Conservation (phyloP, 2,888 invertebrate genomes). For the Notocelia uddmanniana region DNA sequence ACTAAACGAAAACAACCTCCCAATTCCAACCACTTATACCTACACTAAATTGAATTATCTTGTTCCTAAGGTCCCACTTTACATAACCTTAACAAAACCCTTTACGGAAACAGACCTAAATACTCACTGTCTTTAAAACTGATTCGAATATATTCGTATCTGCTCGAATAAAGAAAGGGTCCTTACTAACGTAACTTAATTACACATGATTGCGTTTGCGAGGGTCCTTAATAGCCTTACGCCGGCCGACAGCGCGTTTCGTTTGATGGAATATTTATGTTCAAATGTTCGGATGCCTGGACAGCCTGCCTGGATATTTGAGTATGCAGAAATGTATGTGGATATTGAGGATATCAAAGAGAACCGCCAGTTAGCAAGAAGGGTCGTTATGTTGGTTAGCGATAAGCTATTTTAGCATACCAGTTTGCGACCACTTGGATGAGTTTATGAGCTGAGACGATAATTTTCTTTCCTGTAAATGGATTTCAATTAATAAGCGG, state of each 20-base stretch:
- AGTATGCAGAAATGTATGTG: not conserved
- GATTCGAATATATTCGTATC: constrained; percentile 30
- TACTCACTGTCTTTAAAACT: constrained; percentile 31
- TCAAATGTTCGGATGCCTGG: constrained; percentile 7
- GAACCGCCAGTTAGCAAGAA: not conserved
- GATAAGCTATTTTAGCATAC: too few species aligned
- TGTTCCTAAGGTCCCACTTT: constrained; percentile 4
- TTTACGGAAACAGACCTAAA: constrained; percentile 12
- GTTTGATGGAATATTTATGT: constrained; percentile 38
- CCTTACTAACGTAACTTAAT: constrained; percentile 42
- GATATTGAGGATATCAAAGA: not conserved
- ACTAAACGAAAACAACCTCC: not conserved
- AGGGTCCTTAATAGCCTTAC: constrained; percentile 31
- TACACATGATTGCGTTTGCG: constrained; percentile 44
- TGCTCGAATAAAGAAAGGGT: constrained; percentile 35
- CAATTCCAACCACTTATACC: not conserved
- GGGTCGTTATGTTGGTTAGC: too few species aligned
- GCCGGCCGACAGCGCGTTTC: constrained; percentile 7
- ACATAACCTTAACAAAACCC: constrained; percentile 8
- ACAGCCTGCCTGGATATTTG: not conserved
- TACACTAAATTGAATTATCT: not conserved
- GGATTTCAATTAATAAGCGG: too few species aligned
- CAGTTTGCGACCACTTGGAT: too few species aligned
- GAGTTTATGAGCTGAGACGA: too few species aligned
- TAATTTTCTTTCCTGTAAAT: too few species aligned